phyloP scores from a whole-genome alignment of 2,113 vertebrate genomes.

The Hippocampus barbouri region DNA sequence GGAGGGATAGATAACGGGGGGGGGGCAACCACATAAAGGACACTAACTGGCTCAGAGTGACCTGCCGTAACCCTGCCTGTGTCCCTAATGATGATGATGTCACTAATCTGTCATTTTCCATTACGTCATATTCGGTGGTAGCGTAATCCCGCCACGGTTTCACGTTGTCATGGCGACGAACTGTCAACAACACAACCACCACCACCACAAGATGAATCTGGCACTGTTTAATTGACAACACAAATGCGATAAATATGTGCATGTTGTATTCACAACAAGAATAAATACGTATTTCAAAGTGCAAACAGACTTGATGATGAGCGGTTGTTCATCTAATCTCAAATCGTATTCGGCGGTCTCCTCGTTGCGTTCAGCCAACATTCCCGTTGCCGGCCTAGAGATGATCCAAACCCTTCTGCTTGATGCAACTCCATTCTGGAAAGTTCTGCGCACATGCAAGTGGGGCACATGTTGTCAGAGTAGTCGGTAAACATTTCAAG shows the following conservation, averaged over 20 bases:
- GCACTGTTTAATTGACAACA: not conserved
- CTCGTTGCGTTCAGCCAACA: too few relatives aligned
- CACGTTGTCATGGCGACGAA: not conserved
- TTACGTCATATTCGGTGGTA: slow-evolving; percentile 18
- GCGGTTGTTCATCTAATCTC: too few relatives aligned
- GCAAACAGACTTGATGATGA: not conserved
- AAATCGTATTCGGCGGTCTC: too few relatives aligned
- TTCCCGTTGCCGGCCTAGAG: not conserved
- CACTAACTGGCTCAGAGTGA: not conserved
- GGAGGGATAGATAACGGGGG: too few relatives aligned
- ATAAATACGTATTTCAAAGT: not conserved
- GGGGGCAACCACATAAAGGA: not conserved
- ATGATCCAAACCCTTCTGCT: not conserved
- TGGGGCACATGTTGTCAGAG: too few relatives aligned
- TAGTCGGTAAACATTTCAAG: too few relatives aligned
- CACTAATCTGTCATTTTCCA: slow-evolving; percentile 40
- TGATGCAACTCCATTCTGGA: not conserved
- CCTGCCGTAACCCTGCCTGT: not conserved
- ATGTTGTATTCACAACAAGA: not conserved
- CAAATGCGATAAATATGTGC: not conserved
- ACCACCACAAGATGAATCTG: not conserved
- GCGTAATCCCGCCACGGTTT: not conserved
- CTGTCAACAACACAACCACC: not conserved
- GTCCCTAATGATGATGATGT: not conserved
- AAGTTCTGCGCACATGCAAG: not conserved